These are phyloP conservation scores for Eupleurogrammus muticus DNA, from an alignment of 2,797 vertebrate species.

Conservation along the genomic window DNA sequence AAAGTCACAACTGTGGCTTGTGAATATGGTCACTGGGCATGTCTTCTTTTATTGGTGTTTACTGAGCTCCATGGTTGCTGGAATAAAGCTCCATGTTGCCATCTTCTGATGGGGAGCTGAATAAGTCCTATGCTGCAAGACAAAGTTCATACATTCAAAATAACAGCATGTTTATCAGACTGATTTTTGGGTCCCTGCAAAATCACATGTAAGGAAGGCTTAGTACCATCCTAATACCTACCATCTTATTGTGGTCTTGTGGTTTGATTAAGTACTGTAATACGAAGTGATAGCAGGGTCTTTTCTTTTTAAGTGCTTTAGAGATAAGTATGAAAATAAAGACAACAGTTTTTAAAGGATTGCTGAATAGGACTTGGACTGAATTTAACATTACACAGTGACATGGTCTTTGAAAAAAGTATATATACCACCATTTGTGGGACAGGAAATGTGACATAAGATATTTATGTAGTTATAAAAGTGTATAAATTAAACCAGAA, in stretches of 20 bases:
- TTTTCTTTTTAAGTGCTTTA: slow-evolving; percentile 29
- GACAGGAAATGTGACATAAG: slow-evolving; percentile 3
- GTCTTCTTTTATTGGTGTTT: slow-evolving; percentile 19
- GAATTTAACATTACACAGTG: slow-evolving; percentile 9
- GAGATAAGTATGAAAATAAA: slow-evolving; percentile 32
- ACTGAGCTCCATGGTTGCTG: slow-evolving; percentile 10
- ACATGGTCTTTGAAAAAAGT: slow-evolving; percentile 6
- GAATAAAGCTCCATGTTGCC: slow-evolving; percentile 13
- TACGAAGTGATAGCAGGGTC: slow-evolving; percentile 13
- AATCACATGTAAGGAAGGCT: neutral
- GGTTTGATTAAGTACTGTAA: slow-evolving; percentile 10
- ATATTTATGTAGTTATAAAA: slow-evolving; percentile 71
- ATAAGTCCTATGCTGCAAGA: slow-evolving; percentile 30
- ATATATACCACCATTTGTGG: slow-evolving; percentile 25
- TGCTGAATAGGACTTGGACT: slow-evolving; percentile 24
- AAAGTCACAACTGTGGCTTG: neutral
- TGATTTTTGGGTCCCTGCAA: slow-evolving; percentile 5
- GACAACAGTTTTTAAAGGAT: slow-evolving; percentile 20
- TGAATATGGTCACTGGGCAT: neutral
- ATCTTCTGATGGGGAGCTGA: slow-evolving; percentile 25
- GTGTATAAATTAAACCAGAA: slow-evolving; percentile 70
- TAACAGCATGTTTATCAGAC: slow-evolving; percentile 7
- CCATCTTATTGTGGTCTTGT: slow-evolving; percentile 18
- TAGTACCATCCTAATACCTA: neutral
- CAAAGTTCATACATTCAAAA: slow-evolving; percentile 26